Conservation (phyloP, 2,797 vertebrate species). For the Hemibagrus guttatus region DNA sequence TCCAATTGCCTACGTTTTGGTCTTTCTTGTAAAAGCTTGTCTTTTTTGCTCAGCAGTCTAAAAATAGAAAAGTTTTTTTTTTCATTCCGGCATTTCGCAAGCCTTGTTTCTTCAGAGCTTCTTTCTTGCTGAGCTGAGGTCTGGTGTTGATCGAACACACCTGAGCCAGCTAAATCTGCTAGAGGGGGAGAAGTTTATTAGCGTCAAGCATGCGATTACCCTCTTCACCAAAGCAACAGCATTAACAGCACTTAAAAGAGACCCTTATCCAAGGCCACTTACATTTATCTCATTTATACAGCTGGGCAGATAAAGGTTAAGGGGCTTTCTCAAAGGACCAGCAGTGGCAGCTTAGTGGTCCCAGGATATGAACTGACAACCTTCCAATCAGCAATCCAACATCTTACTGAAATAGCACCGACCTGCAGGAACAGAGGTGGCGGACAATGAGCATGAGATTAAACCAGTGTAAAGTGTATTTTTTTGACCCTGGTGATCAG, state of each 20-base stretch:
- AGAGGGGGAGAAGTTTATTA: neutral
- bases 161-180: neutral
- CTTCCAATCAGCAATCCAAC: no score
- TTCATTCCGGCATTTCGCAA: neutral
- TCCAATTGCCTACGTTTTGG: neutral
- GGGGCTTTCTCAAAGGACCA: no score
- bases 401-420: no score
- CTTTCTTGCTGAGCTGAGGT: neutral
- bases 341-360: no score
- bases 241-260: no score
- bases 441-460: no score
- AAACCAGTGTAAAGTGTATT: no score
- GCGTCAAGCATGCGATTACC: neutral
- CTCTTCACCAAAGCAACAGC: no score
- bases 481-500: neutral
- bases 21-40: conserved; percentile 23
- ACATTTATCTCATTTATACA: no score
- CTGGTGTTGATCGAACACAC: conserved; percentile 1
- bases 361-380: no score
- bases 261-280: no score
- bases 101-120: neutral
- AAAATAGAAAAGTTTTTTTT: neutral
- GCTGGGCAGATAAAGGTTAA: no score
- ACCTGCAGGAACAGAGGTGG: neutral
- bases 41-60: neutral